Base-by-base conservation (phyloP, 2,113 vertebrate species). In the Amphiprion percula region DNA sequence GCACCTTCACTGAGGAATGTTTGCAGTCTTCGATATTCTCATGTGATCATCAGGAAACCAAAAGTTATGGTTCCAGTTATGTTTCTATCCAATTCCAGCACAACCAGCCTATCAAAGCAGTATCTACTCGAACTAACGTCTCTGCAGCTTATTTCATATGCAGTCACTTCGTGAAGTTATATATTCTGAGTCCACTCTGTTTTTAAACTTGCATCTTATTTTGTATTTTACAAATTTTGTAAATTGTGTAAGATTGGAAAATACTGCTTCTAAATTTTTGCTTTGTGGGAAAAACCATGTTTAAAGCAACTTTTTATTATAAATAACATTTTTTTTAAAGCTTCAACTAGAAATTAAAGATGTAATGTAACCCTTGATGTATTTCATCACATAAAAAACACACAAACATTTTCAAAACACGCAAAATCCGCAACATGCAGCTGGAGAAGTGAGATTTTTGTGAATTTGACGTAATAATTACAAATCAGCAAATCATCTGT, bases 11-110 rank as follows among this genome's bases (percentile, higher is more conserved):
- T 58, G 30, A 61, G 17, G 30, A 24, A 46, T 37, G 24, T 49
- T 1, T 14, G 16, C 30, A 68, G 44, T 50, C 33, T 47, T 79
- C 1, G 8, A 1, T 55, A 17, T 16, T 26, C 1, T 17, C 60
- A 64, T 7, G 26, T 37, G 49, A 68, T 30, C 46, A 1, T 58
- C 49, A 77, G n/a, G 58, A 77, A 80, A 70, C 50, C 56, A 37
- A 53, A 55, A 67, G 46, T 60, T 37, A 6, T 24, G 24, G 19
- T 49, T 26, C 21, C 8, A 44, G 24, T 71, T 68, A 76, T 7
- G 33, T 73, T 24, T 15, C 26, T 52, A 17, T 50, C 37, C 79
- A n/a, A 28, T 59, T 17, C 49, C 47, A 62, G 21, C 52, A 33
- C 1, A n/a, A 68, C 1, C 10, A 15, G 58, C 1, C 21, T 26